These are phyloP conservation scores for Myrmecophaga tridactyla DNA, from an alignment of 2,113 vertebrate genomes.

Conservation along the genomic window DNA sequence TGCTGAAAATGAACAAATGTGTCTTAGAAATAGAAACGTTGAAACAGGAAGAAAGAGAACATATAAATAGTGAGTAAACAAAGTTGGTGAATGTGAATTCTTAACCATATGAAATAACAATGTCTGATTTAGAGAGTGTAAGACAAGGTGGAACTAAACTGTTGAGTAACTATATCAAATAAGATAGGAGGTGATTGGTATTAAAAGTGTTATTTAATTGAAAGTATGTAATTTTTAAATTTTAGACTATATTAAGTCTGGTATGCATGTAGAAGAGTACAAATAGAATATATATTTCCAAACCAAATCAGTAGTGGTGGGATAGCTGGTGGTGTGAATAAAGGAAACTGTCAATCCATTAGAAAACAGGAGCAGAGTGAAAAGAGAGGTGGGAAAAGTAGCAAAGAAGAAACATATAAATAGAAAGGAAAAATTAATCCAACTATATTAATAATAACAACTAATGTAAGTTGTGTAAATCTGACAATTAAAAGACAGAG, in stretches of 20 bases:
- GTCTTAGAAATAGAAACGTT: background rate
- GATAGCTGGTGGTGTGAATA: background rate
- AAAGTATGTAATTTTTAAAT: background rate
- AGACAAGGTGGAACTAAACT: background rate
- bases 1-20: background rate
- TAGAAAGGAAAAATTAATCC: background rate
- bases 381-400: background rate
- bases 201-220: background rate
- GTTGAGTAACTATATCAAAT: background rate
- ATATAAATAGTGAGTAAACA: background rate
- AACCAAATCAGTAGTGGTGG: background rate
- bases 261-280: background rate
- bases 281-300: background rate
- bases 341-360: background rate
- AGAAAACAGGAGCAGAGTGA: background rate
- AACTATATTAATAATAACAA: background rate
- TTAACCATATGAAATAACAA: background rate
- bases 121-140: background rate
- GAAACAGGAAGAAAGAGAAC: background rate
- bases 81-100: background rate
- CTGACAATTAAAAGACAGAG: background rate
- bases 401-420: background rate
- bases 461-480: background rate
- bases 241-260: background rate
- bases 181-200: background rate